These are phyloP conservation scores for Neosilurus hyrtlii DNA, from an alignment of 2,797 vertebrate species.

Conservation along the genomic window DNA sequence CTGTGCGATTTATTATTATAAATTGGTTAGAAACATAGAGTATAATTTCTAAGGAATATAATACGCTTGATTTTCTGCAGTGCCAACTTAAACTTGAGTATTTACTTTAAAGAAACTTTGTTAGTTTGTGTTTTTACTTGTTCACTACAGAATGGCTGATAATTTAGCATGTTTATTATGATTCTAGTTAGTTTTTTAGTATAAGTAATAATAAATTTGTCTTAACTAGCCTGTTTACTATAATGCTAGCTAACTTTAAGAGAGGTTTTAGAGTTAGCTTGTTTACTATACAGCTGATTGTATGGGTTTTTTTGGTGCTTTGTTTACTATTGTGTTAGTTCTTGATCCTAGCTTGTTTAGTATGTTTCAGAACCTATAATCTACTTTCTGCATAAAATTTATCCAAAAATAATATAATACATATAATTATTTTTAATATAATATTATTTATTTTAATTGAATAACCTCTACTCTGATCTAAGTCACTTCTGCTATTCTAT, in stretches of 20 bases:
- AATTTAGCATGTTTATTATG: background rate
- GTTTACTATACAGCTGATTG: background rate
- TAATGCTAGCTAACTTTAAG: background rate
- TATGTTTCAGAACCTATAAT: background rate
- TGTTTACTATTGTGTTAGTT: background rate
- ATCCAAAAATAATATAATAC: background rate
- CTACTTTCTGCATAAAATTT: background rate
- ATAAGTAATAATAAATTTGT: too few relatives aligned
- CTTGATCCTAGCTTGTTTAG: background rate
- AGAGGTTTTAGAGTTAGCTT: background rate
- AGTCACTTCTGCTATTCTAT: background rate
- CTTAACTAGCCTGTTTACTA: background rate
- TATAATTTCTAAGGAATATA: too few relatives aligned
- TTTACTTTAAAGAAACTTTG: background rate
- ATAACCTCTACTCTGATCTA: background rate
- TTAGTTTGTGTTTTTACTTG: background rate
- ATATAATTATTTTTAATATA: too few relatives aligned
- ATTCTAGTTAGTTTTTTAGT: too few relatives aligned
- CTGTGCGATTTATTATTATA: too few relatives aligned
- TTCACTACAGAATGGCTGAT: background rate
- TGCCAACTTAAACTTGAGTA: background rate
- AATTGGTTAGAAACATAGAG: too few relatives aligned
- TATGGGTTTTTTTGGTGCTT: background rate
- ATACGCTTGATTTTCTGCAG: background rate
- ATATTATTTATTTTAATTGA: too few relatives aligned